phyloP scores from a whole-genome alignment of 2,113 vertebrate species.

The Epinephelus moara region DNA sequence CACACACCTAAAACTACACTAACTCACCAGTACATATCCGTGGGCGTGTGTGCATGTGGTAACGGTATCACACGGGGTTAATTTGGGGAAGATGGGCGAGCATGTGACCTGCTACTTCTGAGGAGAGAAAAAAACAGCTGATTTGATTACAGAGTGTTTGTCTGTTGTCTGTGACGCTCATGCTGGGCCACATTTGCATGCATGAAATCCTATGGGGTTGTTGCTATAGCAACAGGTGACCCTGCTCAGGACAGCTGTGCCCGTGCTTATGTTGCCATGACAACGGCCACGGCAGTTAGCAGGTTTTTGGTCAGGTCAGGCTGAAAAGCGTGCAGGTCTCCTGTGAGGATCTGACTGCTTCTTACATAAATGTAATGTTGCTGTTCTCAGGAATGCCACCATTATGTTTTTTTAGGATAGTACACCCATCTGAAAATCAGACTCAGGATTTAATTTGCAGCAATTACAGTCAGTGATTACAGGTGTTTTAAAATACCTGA shows the following conservation, averaged over 20 bases:
- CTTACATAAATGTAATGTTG: neutral
- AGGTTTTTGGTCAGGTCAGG: slow-evolving; percentile 41
- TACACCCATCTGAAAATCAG: neutral
- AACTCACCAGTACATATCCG: neutral
- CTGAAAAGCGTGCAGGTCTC: slow-evolving; percentile 6
- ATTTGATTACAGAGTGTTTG: slow-evolving; percentile 40
- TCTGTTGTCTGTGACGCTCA: slow-evolving; percentile 36
- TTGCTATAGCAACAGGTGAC: slow-evolving; percentile 70
- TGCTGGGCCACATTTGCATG: slow-evolving; percentile 16
- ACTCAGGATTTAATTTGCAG: slow-evolving; percentile 3
- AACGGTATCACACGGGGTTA: slow-evolving; percentile 3
- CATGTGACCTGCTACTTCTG: slow-evolving; percentile 33
- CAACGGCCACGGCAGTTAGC: slow-evolving; percentile 47
- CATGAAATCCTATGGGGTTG: slow-evolving; percentile 49
- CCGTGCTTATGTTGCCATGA: slow-evolving; percentile 62
- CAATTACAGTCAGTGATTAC: slow-evolving; percentile 10
- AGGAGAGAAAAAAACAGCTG: slow-evolving; percentile 27
- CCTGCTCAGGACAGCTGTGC: slow-evolving; percentile 53
- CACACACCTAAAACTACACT: neutral
- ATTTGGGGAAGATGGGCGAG: slow-evolving; percentile 20
- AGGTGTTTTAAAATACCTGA: slow-evolving; percentile 1
- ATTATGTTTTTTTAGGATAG: neutral
- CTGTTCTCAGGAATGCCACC: neutral
- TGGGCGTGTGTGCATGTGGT: neutral
- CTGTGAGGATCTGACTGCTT: neutral